A percentile compares a stretch with the other conserved stretches of the same genome.
phyloP scores from a whole-genome alignment of 64 coral and sea anemone species.

The Porites australiensis region DNA sequence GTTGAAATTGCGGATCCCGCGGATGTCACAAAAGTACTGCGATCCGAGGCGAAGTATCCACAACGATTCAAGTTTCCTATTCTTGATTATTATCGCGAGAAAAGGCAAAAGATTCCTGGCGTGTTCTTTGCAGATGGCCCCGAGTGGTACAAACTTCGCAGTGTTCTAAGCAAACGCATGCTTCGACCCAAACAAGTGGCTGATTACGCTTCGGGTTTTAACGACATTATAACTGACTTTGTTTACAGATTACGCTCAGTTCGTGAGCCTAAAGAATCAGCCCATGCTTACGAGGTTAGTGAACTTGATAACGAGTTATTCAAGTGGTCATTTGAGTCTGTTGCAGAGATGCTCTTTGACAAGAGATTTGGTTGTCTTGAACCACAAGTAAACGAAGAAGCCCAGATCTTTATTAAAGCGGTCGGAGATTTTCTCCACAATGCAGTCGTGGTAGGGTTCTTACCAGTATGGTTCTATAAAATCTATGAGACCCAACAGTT shows the following conservation, averaged over 20 bases:
- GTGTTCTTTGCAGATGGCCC: constrained; percentile 72
- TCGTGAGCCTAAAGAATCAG: constrained; percentile 11
- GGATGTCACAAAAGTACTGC: constrained; percentile 40
- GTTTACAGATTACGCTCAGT: background rate
- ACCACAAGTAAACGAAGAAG: constrained; percentile 24
- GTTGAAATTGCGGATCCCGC: constrained; percentile 43
- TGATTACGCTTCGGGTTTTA: constrained; percentile 53
- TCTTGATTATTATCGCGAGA: constrained; percentile 64
- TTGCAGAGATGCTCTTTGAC: constrained; percentile 71
- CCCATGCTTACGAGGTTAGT: constrained; percentile 43
- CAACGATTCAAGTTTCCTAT: constrained; percentile 42
- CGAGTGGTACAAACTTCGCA: constrained; percentile 68
- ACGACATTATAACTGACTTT: constrained; percentile 59
- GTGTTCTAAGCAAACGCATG: constrained; percentile 66
- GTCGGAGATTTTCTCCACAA: constrained; percentile 34
- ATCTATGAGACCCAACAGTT: constrained; percentile 66
- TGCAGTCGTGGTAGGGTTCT: background rate
- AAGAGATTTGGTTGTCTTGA: constrained; percentile 67
- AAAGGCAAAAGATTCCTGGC: constrained; percentile 34
- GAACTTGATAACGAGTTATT: constrained; percentile 61
- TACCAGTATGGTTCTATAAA: constrained; percentile 62
- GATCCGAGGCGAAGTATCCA: constrained; percentile 76
- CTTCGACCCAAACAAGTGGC: constrained; percentile 68
- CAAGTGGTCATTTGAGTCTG: constrained; percentile 87
- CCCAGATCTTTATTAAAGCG: constrained; percentile 57